Evolutionary conservation across 2,888 invertebrate genomes (phyloP).

Genomic region (Pachydiplax longipennis): DNA sequence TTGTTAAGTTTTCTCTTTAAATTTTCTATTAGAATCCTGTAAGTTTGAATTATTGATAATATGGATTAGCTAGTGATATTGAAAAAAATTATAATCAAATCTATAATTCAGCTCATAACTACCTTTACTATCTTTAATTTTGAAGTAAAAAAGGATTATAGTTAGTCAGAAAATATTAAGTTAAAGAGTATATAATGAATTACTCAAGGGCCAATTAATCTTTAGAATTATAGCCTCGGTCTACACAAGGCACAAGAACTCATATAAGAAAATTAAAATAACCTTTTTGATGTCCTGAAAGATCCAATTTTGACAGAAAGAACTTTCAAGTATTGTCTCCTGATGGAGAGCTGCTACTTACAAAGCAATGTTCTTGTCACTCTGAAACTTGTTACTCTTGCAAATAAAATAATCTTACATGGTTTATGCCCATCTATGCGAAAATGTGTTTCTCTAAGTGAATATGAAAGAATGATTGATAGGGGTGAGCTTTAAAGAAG

Average conservation of each 20-base stretch:
- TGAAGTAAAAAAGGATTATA: not conserved
- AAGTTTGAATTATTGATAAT: too few relatives aligned
- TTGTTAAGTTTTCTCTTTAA: too few relatives aligned
- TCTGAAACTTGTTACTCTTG: not conserved
- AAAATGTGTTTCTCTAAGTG: not conserved
- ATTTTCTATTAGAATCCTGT: too few relatives aligned
- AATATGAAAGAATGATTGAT: not conserved
- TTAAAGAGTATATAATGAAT: not conserved
- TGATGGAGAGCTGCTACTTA: not conserved
- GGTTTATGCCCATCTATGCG: not conserved
- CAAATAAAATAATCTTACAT: not conserved
- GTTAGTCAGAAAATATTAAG: not conserved
- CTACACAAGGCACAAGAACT: not conserved
- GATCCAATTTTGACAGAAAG: not conserved
- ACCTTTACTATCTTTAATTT: too few relatives aligned
- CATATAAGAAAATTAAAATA: not conserved
- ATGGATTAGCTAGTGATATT: too few relatives aligned
- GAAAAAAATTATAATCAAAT: too few relatives aligned
- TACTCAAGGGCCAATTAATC: not conserved
- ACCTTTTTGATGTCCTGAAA: not conserved
- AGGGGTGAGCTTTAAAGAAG: not conserved
- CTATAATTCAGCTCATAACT: too few relatives aligned
- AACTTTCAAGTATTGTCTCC: not conserved
- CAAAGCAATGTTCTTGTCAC: not conserved
- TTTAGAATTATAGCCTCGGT: not conserved